Conservation (phyloP, 2,113 vertebrate genomes). For the Chlorocebus sabaeus region DNA sequence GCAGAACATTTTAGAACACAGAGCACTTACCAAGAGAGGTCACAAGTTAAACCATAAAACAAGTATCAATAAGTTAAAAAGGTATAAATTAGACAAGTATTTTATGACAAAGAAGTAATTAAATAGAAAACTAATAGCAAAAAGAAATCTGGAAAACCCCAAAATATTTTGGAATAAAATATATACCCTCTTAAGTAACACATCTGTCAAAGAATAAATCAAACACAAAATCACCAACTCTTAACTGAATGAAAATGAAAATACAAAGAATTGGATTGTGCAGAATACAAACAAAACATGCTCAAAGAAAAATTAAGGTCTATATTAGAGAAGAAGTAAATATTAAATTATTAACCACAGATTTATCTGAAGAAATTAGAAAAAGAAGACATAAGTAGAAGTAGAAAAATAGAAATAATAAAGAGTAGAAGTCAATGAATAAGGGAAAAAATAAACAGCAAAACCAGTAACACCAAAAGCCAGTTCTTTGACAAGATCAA, state of each 20-base stretch:
- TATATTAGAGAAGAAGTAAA: background rate
- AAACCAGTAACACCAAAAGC: background rate
- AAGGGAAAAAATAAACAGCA: background rate
- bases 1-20: background rate
- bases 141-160: background rate
- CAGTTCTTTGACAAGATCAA: background rate
- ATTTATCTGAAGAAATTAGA: background rate
- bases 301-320: background rate
- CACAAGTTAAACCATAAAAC: background rate
- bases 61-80: background rate
- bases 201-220: background rate
- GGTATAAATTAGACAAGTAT: background rate
- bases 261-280: background rate
- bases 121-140: background rate
- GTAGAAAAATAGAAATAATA: background rate
- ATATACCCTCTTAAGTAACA: background rate
- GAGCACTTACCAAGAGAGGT: background rate
- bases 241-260: background rate
- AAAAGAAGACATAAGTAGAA: background rate
- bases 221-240: background rate
- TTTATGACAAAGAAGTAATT: constrained; percentile 17
- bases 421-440: background rate
- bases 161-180: constrained; percentile 15
- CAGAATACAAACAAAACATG: background rate
- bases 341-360: background rate